Evolutionary conservation across 1,140 invertebrate species (phyloP), one percentile per base, ranked within the genome.

Genomic region (Maconellicoccus hirsutus): DNA sequence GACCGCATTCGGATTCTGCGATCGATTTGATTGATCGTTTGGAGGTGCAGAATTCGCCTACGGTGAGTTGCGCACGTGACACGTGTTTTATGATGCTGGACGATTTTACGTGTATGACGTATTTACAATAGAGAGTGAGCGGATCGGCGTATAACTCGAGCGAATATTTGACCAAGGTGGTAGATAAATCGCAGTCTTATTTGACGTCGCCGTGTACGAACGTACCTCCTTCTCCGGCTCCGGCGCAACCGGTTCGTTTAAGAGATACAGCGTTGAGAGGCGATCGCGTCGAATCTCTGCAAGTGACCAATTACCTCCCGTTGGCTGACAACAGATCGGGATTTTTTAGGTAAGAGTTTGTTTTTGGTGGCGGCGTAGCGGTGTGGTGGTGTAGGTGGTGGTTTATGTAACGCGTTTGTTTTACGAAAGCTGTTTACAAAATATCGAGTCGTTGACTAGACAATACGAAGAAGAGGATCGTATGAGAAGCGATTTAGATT

Each of bases 401-500:
- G n/a, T n/a, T n/a, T n/a, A n/a, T n/a, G n/a, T n/a, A n/a, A n/a
- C n/a, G n/a, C n/a, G n/a, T n/a, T n/a, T n/a, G 52, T 59, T 33
- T 6, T 59, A 7, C 16, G 21, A 19, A 12, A 66, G 61, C 19
- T 66, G 61, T 26, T 66, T 66, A 26, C 61, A 66, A 66, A 66
- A 66, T 26, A 66, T 66, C 10, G 61, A 66, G 16, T 66, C 61
- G 10, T 16, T 66, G 61, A 66, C 61, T 3, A 66, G 25, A 26
- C 61, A 66, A 16, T 66, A 66, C 25, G 61, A 66, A 66, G 61
- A 66, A 66, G 61, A 66, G 16, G 61, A 66, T 23, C 61, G 61
- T 19, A 66, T 66, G 25, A 10, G 61, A 23, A 25, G 1, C 10
- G 61, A 66, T 3, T 19, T 66, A 19, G 22, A 8, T 23, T 66